Conservation (phyloP, 2,113 vertebrate genomes). For the Peromyscus leucopus region DNA sequence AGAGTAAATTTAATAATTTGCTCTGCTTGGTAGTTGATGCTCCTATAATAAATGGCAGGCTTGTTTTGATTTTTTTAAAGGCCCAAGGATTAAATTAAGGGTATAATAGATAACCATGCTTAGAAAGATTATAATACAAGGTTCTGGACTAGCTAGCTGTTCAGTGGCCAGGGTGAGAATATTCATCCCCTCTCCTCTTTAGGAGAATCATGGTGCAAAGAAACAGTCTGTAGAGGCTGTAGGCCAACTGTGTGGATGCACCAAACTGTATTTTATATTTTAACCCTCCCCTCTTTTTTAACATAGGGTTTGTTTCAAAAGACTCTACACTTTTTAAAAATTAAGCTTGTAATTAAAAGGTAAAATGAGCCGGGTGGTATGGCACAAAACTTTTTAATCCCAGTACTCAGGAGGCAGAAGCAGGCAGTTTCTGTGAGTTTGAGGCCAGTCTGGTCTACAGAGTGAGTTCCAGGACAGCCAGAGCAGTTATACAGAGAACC, state of each 20-base stretch:
- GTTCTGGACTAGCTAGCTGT: slow-evolving; percentile 34
- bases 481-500: no score
- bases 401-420: no score
- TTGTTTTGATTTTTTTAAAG: slow-evolving; percentile 58
- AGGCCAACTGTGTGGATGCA: slow-evolving; percentile 11
- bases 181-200: slow-evolving; percentile 25
- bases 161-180: background rate
- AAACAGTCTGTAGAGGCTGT: slow-evolving; percentile 49
- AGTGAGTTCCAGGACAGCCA: no score
- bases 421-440: no score
- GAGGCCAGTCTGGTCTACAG: no score
- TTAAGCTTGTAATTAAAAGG: background rate
- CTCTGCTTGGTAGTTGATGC: slow-evolving; percentile 36
- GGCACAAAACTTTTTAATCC: no score
- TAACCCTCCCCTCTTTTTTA: background rate
- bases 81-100: slow-evolving; percentile 49
- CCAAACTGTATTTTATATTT: background rate
- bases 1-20: slow-evolving; percentile 56
- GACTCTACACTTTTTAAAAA: background rate
- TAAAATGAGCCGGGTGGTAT: background rate
- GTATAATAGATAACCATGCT: slow-evolving; percentile 37
- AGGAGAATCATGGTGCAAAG: slow-evolving; percentile 32
- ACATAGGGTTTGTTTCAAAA: slow-evolving; percentile 32
- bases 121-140: slow-evolving; percentile 32
- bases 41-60: slow-evolving; percentile 35